A percentile compares a stretch with the other conserved stretches of the same genome.
These are phyloP conservation scores for Cacatua alba DNA, from an alignment of 2,113 vertebrate genomes.

Conservation along the genomic window DNA sequence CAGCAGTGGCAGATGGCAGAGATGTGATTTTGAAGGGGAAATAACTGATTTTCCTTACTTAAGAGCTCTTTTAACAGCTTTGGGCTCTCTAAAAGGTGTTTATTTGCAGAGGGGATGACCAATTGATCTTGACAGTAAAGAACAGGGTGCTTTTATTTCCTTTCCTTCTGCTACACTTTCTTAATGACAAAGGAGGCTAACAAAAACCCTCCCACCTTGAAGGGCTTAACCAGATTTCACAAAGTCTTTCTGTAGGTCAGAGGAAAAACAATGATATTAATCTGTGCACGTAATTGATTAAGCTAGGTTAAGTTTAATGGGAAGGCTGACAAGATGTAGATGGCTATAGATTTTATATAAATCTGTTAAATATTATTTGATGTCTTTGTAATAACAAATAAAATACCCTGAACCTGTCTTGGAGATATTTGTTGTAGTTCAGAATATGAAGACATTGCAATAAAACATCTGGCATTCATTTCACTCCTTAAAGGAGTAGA, in stretches of 20 bases:
- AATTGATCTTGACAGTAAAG: background rate
- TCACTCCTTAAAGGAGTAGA: constrained; percentile 55
- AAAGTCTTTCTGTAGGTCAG: background rate
- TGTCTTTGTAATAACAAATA: constrained; percentile 63
- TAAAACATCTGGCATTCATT: constrained; percentile 78
- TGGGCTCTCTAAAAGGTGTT: background rate
- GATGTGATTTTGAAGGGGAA: background rate
- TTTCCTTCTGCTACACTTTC: background rate
- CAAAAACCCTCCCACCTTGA: background rate
- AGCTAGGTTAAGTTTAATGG: constrained; percentile 30
- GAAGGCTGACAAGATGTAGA: constrained; percentile 2
- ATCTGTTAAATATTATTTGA: constrained; percentile 48
- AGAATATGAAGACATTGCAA: constrained; percentile 59
- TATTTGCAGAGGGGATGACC: background rate
- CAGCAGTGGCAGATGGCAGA: background rate
- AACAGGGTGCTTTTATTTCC: background rate
- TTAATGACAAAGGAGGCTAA: background rate
- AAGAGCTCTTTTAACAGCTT: background rate
- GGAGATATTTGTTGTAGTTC: constrained; percentile 5
- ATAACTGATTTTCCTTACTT: background rate
- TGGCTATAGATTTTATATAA: constrained; percentile 58
- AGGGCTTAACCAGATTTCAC: background rate
- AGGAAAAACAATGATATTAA: constrained; percentile 37
- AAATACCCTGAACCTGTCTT: constrained; percentile 31
- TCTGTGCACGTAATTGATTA: constrained; percentile 52